Conservation (phyloP, 2,888 invertebrate genomes). For the Dolomedes plantarius region DNA sequence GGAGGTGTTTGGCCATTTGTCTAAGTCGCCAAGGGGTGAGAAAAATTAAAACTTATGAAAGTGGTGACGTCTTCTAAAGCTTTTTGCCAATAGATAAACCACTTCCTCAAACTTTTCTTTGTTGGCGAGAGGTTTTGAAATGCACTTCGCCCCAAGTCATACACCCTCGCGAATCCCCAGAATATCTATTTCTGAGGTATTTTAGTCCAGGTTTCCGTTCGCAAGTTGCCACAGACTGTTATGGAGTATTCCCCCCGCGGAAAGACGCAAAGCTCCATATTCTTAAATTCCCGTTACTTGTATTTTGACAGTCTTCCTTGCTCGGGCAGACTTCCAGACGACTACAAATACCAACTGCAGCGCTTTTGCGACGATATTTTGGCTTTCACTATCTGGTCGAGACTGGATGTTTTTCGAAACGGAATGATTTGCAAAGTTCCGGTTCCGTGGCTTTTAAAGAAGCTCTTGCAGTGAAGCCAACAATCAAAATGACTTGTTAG, state of each 20-base stretch:
- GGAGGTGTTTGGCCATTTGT: no score
- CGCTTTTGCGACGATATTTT: conserved; percentile 7
- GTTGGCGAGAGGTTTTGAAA: no score
- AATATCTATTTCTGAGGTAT: background rate
- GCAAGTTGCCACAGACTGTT: background rate
- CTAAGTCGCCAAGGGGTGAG: no score
- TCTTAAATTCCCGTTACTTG: background rate
- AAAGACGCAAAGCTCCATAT: conserved; percentile 1
- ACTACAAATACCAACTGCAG: background rate
- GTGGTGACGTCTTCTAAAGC: no score
- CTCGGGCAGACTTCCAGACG: background rate
- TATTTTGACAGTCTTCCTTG: background rate
- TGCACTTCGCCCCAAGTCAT: background rate
- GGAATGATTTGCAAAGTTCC: background rate
- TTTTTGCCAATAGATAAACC: no score
- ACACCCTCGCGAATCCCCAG: background rate
- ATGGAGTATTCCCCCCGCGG: background rate
- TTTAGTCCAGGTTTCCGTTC: background rate
- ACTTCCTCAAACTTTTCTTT: no score
- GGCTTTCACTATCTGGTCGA: background rate
- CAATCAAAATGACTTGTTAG: no score
- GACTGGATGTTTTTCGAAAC: background rate
- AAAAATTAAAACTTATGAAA: no score
- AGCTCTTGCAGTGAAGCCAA: no score
- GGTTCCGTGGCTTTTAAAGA: background rate